Evolutionary conservation across 2,888 invertebrate genomes (phyloP).

Genomic region (Rugalucina vietnamica): DNA sequence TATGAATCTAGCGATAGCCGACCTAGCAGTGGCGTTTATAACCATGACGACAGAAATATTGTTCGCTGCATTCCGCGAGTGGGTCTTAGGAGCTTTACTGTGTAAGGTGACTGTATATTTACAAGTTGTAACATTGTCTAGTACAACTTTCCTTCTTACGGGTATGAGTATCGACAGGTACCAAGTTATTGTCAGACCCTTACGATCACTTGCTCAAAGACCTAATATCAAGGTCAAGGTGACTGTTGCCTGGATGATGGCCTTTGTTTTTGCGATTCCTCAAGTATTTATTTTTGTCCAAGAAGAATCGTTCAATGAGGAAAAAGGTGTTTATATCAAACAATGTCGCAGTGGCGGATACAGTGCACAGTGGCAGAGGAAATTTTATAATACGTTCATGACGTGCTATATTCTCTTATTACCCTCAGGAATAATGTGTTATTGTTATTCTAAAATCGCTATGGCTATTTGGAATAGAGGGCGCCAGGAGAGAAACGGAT

Average conservation of each 20-base stretch:
- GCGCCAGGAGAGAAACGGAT: conserved; percentile 15
- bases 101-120: conserved; percentile 84
- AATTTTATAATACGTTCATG: conserved; percentile 84
- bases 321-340: conserved; percentile 78
- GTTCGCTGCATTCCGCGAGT: conserved; percentile 84
- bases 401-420: conserved; percentile 83
- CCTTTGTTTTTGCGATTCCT: conserved; percentile 83
- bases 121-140: conserved; percentile 83
- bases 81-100: conserved; percentile 83
- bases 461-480: conserved; percentile 82
- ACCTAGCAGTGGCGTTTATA: conserved; percentile 83
- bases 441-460: conserved; percentile 84
- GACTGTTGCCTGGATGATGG: conserved; percentile 82
- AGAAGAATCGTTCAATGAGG: conserved; percentile 72
- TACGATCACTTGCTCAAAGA: conserved; percentile 78
- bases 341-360: conserved; percentile 84
- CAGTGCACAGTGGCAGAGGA: conserved; percentile 84
- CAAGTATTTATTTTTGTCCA: conserved; percentile 84
- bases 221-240: conserved; percentile 81
- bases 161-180: conserved; percentile 84
- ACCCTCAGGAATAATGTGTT: conserved; percentile 83
- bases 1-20: conserved; percentile 84
- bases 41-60: conserved; percentile 84
- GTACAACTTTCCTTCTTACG: conserved; percentile 83
- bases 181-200: conserved; percentile 83